Evolutionary conservation across 1,140 invertebrate species (phyloP), one percentile per base, ranked within the genome.

Genomic region (Pachyrhynchus sulphureomaculatus): DNA sequence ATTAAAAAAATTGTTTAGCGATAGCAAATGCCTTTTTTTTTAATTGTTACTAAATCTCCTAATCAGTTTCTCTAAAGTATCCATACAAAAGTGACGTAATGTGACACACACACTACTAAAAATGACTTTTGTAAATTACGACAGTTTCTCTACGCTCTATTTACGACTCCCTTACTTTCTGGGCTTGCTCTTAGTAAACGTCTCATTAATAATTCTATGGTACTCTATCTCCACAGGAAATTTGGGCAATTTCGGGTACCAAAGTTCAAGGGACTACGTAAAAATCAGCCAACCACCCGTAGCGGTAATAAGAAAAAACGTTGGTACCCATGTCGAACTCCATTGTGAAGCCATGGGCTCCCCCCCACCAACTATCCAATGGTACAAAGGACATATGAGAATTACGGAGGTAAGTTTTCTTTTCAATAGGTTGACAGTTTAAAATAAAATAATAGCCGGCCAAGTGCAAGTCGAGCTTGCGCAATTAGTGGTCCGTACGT

Each of bases 301-400:
- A 0, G 13, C 71, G 0, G 71, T 72, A 6, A 63, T 81, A 12
- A 66, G 71, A 2, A 78, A 80, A 65, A 48, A 66, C 1, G 61
- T 76, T 0, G 83, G 83, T 0, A 59, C 75, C 1, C 74, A 77
- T 0, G 49, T 89, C 0, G 85, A 88, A 68, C 77, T 90, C 0
- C 81, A 80, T 23, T 91, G 88, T 68, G 84, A 87, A 66, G 85
- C 85, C 1, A 77, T 82, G 64, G 88, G 86, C 1, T 83, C 84
- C 9, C 87, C 87, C 29, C 80, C 85, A 24, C 88, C 87, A n/a
- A 81, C 77, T 36, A 78, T 90, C 20, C 80, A 84, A 62, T 91
- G 88, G 88, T 79, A 87, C 41, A 83, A 80, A 37, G 85, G 84
- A 49, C 77, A 81, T 18, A 75, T 80, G 24, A 81, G 82, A 0